A percentile compares a stretch with the other conserved stretches of the same genome.
phyloP scores from a whole-genome alignment of 2,113 vertebrate genomes.

The Camelus dromedarius region DNA sequence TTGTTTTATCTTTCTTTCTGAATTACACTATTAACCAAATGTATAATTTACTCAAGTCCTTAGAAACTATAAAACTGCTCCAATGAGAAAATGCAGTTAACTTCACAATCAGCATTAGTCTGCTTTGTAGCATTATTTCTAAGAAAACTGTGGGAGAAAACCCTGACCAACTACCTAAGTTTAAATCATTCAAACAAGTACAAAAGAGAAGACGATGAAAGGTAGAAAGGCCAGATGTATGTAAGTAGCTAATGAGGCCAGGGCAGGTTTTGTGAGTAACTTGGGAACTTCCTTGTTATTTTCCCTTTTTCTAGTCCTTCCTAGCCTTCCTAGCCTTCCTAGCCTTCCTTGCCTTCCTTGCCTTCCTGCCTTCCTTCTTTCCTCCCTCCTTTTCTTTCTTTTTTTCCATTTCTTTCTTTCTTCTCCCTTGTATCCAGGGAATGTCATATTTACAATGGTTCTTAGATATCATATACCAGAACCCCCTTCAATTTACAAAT shows the following conservation, averaged over 20 bases:
- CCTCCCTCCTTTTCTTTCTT: background rate
- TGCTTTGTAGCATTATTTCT: background rate
- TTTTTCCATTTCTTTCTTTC: background rate
- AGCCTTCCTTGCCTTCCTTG: background rate
- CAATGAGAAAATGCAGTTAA: background rate
- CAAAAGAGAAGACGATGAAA: background rate
- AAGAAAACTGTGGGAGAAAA: background rate
- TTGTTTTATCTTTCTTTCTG: constrained; percentile 41
- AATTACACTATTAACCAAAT: background rate
- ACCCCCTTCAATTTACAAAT: background rate
- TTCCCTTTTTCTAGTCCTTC: background rate
- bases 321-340: background rate
- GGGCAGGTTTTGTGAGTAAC: background rate
- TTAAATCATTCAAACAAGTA: background rate
- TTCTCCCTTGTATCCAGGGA: background rate
- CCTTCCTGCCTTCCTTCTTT: background rate
- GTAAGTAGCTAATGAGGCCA: background rate
- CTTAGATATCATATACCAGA: background rate
- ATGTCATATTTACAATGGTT: background rate
- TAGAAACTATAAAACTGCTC: constrained; percentile 3
- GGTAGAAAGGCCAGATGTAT: background rate
- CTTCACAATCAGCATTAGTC: background rate
- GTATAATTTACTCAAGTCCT: constrained; percentile 4
- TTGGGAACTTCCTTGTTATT: background rate
- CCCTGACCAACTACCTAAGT: background rate